Base-by-base conservation (phyloP, 2,113 vertebrate genomes). In the Vicugna pacos region DNA sequence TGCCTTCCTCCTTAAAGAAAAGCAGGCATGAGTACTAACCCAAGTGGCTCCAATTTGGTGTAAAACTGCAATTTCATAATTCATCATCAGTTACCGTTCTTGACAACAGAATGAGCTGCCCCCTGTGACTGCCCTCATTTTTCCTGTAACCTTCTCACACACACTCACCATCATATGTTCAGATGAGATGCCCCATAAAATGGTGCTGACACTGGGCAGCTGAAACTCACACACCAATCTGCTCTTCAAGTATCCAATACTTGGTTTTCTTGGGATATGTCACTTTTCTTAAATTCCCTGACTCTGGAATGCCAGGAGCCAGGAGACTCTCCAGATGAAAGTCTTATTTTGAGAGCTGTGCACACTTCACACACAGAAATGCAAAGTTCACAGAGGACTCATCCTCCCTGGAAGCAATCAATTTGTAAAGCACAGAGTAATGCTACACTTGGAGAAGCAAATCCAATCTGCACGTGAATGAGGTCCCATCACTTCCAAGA, bases 371-470 rank as follows among this genome's bases (percentile, higher is more conserved):
- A 30, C 2, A 2, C 35, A 50, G 8, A 0, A 1, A 48, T 62
- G n/a, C 50, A 76, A 81, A 9, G 30, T 94, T 92, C 67, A 92
- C n/a, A 80, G 75, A 77, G 42, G 3, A 42, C 94, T 92, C 75
- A 50, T 80, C 30, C 14, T 70, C 32, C 0, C 58, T 85, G 76
- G 62, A 72, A 91, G 32, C 50, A 72, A 87, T 94, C 75, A 2
- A 17, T 91, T 15, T 89, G 69, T 67, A 79, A 81, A 89, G 54
- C 13, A 17, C 62, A 42, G 35, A 54, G 56, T 26, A 65, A 89
- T 69, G 91, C 83, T 46, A 6, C 17, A 72, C 60, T 79, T 97
- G 95, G 89, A 42, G 76, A 94, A 65, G 85, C 52, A 85, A 87
- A 91, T 77, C 22, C 11, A 0, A 67, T 67, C 46, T 73, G 58